Conservation (phyloP, 2,797 vertebrate species). For the Tiaroga cobitis region DNA sequence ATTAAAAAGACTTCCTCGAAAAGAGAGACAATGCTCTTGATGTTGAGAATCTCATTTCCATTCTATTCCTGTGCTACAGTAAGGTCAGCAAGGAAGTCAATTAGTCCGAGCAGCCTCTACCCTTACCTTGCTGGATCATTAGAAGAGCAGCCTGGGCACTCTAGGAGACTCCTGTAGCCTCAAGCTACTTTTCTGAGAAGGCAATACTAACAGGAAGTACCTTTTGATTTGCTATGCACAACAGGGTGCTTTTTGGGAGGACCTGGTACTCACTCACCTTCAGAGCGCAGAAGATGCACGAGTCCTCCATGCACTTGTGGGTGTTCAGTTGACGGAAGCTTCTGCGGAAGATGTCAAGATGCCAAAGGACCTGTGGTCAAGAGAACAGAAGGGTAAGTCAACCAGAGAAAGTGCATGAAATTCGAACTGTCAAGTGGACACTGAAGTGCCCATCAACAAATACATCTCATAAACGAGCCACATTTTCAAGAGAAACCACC, state of each 20-base stretch:
- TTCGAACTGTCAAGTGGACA: not conserved
- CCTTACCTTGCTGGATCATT: constrained; percentile 8
- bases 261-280: constrained; percentile 82
- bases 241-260: not conserved
- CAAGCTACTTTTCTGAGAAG: constrained; percentile 9
- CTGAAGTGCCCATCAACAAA: not conserved
- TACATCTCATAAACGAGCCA: not conserved
- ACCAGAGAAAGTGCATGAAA: not conserved
- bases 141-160: not conserved
- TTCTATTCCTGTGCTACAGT: constrained; percentile 32
- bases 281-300: constrained; percentile 98
- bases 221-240: not conserved
- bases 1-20: constrained; percentile 40
- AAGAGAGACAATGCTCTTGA: constrained; percentile 13
- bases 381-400: constrained; percentile 3
- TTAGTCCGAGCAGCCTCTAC: constrained; percentile 16
- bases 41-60: constrained; percentile 43
- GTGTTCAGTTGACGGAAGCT: constrained; percentile 96
- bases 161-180: constrained; percentile 3
- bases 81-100: constrained; percentile 35
- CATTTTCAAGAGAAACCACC: not conserved
- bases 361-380: constrained; percentile 91
- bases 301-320: constrained; percentile 99
- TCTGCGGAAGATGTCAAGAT: constrained; percentile 96
- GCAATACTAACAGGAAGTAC: not conserved